phyloP scores from a whole-genome alignment of 2,113 vertebrate species.

The Corythaixoides concolor region DNA sequence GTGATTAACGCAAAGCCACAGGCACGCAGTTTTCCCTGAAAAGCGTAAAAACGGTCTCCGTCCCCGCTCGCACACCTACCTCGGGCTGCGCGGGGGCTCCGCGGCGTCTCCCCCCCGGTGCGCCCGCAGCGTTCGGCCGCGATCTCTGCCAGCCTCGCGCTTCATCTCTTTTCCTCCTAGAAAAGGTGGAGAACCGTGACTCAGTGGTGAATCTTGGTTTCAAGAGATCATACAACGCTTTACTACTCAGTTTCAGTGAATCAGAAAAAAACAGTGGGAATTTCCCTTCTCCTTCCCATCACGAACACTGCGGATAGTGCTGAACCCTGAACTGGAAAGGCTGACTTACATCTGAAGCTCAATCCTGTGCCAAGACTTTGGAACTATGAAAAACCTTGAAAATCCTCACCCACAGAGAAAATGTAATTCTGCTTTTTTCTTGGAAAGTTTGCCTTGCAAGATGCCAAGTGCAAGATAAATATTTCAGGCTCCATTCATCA shows the following conservation, averaged over 20 bases:
- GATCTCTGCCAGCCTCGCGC: background rate
- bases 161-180: background rate
- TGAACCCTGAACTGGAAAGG: background rate
- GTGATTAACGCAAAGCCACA: background rate
- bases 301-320: fast-evolving
- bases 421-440: background rate
- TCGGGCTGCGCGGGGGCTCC: background rate
- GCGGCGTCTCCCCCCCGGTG: background rate
- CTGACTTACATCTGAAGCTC: background rate
- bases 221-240: background rate
- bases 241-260: background rate
- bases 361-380: background rate
- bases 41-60: background rate
- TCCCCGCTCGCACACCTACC: background rate
- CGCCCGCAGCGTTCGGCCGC: background rate
- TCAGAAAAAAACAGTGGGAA: background rate
- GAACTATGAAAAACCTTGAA: no score
- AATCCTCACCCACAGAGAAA: background rate
- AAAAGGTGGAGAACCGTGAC: constrained; percentile 21
- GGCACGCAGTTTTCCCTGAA: background rate
- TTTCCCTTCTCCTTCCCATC: background rate
- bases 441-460: background rate
- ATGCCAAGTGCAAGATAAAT: background rate
- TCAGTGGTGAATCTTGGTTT: constrained; percentile 65
- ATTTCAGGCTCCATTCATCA: background rate